phyloP scores from a whole-genome alignment of 2,797 vertebrate genomes.

The Toxotes lorentzi region DNA sequence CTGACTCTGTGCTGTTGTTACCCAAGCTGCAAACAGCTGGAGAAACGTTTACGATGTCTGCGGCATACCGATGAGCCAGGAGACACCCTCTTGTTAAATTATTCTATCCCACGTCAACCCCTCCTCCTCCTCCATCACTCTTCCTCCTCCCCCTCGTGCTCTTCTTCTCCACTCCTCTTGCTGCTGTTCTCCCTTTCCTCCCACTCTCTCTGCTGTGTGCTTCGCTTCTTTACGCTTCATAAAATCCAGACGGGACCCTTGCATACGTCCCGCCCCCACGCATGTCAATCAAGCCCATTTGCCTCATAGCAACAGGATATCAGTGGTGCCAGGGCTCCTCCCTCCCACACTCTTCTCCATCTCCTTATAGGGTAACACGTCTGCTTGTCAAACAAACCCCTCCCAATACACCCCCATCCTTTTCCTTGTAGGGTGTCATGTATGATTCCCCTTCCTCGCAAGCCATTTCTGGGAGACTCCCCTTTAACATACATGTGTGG shows the following conservation, averaged over 20 bases:
- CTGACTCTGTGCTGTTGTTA: slow-evolving; percentile 50
- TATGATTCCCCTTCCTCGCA: slow-evolving; percentile 39
- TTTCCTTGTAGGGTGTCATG: slow-evolving; percentile 64
- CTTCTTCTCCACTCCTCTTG: slow-evolving; percentile 61
- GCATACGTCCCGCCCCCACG: slow-evolving; percentile 73
- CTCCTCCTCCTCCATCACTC: slow-evolving; percentile 55
- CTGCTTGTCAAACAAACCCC: slow-evolving; percentile 74
- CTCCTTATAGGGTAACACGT: slow-evolving; percentile 81
- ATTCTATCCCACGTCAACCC: slow-evolving; percentile 76
- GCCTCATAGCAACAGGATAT: slow-evolving; percentile 74
- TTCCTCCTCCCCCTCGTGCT: slow-evolving; percentile 51
- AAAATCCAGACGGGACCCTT: slow-evolving; percentile 84
- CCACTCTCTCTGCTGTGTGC: slow-evolving; percentile 72
- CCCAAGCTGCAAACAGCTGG: slow-evolving; percentile 77
- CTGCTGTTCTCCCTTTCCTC: slow-evolving; percentile 77
- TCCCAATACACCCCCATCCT: slow-evolving; percentile 54
- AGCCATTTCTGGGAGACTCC: slow-evolving; percentile 45
- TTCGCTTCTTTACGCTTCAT: slow-evolving; percentile 81
- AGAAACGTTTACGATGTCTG: slow-evolving; percentile 68
- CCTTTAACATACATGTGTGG: slow-evolving; percentile 41
- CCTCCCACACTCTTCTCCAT: slow-evolving; percentile 60
- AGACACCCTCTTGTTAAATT: slow-evolving; percentile 83
- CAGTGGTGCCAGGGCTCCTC: slow-evolving; percentile 57
- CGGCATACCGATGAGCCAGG: slow-evolving; percentile 77
- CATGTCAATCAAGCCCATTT: slow-evolving; percentile 78